Evolutionary conservation across 2,888 invertebrate genomes (phyloP).

Genomic region (Boloria selene): DNA sequence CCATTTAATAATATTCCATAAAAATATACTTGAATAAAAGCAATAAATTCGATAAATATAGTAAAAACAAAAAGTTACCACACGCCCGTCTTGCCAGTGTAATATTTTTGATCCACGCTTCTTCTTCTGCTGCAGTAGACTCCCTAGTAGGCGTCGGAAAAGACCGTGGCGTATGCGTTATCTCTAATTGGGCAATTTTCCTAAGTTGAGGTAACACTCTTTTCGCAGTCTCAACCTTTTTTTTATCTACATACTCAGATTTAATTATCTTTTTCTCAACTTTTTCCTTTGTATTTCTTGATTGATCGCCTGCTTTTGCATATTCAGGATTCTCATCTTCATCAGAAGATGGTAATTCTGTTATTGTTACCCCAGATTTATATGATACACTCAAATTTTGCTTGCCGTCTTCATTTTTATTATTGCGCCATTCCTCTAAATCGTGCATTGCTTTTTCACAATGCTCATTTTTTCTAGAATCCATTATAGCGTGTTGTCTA

Average conservation of each 20-base stretch:
- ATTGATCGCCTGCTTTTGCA: conserved; percentile 26
- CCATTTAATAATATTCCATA: too few species aligned
- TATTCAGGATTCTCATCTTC: conserved; percentile 43
- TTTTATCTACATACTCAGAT: conserved; percentile 66
- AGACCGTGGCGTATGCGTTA: conserved; percentile 87
- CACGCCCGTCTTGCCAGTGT: conserved; percentile 86
- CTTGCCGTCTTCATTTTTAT: conserved; percentile 17
- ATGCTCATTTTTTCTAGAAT: conserved; percentile 83
- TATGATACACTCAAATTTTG: conserved; percentile 42
- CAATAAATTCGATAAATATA: not conserved
- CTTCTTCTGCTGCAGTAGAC: conserved; percentile 86
- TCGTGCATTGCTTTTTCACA: conserved; percentile 85
- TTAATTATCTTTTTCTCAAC: conserved; percentile 52
- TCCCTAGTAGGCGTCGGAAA: conserved; percentile 93
- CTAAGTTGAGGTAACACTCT: conserved; percentile 82
- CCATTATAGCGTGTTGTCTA: conserved; percentile 83
- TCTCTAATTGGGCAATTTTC: conserved; percentile 80
- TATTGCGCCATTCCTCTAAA: conserved; percentile 83
- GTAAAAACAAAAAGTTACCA: conserved; percentile 49
- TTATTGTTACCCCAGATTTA: conserved; percentile 50
- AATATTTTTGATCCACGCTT: conserved; percentile 91
- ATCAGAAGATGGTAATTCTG: conserved; percentile 52
- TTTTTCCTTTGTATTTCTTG: conserved; percentile 35
- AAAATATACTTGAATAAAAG: too few species aligned
- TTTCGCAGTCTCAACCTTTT: conserved; percentile 60